Conservation (phyloP, 2,888 invertebrate species). For the Phanerotoma sp. region DNA sequence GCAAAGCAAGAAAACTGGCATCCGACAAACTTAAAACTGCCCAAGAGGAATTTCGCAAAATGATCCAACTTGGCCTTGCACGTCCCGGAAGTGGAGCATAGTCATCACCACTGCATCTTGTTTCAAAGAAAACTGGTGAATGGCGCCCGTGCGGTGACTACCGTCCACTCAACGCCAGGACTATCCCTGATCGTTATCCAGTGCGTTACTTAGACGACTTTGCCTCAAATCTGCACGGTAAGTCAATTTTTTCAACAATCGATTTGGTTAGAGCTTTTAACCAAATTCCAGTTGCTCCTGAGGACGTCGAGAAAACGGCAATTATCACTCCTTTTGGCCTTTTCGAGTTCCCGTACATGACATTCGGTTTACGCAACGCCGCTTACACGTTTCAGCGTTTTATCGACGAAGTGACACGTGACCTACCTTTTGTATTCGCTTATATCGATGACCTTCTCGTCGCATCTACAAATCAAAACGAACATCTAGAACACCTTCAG, state of each 20-base stretch:
- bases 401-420: constrained; percentile 18
- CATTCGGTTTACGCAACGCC: constrained; percentile 53
- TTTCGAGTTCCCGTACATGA: constrained; percentile 42
- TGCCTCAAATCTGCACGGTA: background rate
- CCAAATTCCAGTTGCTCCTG: constrained; percentile 25
- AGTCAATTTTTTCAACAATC: constrained; percentile 24
- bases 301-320: constrained; percentile 11
- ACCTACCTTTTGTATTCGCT: constrained; percentile 10
- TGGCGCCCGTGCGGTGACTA: constrained; percentile 53
- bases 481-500: constrained; percentile 15
- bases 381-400: constrained; percentile 40
- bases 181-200: background rate
- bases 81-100: constrained; percentile 47
- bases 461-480: constrained; percentile 4
- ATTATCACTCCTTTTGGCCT: constrained; percentile 12
- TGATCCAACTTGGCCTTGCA: constrained; percentile 40
- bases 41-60: constrained; percentile 39
- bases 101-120: constrained; percentile 47
- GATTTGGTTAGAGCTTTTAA: constrained; percentile 25
- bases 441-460: constrained; percentile 22
- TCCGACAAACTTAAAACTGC: constrained; percentile 40
- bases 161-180: constrained; percentile 32
- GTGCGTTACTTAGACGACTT: constrained; percentile 15
- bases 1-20: constrained; percentile 42
- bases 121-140: constrained; percentile 42